These are phyloP conservation scores for Cryptosula pallasiana DNA, from an alignment of 2,888 invertebrate species.

Conservation along the genomic window DNA sequence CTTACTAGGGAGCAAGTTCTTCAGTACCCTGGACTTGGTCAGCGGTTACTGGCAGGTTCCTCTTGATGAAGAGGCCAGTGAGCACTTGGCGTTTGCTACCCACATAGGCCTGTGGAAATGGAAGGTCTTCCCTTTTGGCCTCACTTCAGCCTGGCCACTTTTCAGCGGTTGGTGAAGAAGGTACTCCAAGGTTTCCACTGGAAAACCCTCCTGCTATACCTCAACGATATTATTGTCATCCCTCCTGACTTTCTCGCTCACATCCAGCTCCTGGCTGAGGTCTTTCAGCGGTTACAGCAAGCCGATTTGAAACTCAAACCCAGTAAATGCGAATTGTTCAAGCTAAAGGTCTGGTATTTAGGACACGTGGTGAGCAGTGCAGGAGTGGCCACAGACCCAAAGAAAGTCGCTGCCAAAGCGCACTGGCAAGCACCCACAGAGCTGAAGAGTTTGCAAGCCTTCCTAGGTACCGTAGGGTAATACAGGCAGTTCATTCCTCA, in stretches of 20 bases:
- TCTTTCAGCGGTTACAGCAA: neutral
- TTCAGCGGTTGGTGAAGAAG: neutral
- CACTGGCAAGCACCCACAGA: neutral
- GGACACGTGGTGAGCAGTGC: neutral
- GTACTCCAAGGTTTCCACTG: neutral
- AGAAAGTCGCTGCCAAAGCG: neutral
- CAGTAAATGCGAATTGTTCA: neutral
- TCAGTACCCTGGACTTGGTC: neutral
- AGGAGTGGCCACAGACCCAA: neutral
- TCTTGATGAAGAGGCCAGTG: neutral
- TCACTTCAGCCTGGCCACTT: neutral
- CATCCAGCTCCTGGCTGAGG: neutral
- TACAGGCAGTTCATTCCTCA: neutral
- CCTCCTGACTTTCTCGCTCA: neutral
- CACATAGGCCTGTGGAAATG: neutral
- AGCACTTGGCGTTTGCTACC: neutral
- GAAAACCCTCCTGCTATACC: neutral
- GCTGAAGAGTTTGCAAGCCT: neutral
- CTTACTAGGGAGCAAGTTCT: neutral
- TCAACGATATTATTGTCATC: neutral
- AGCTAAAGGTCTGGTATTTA: neutral
- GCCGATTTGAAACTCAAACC: neutral
- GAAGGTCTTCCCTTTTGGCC: neutral
- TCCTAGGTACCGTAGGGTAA: neutral
- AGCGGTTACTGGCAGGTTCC: neutral